Base-by-base conservation (phyloP, 2,888 invertebrate species). In the Ephialtes manifestator region DNA sequence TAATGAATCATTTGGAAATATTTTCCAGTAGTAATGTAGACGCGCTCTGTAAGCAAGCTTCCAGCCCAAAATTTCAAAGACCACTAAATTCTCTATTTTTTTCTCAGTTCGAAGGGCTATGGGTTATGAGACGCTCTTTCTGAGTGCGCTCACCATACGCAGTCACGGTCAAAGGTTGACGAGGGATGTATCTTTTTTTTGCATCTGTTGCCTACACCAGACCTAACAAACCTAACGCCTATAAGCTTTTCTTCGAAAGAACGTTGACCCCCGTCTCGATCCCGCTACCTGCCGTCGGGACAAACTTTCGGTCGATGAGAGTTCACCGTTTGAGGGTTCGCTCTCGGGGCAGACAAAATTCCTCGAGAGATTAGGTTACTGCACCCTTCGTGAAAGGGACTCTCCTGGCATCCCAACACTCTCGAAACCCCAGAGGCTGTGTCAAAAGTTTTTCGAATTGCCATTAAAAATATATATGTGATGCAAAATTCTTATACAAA, bases 311-410 rank as follows among this genome's bases (percentile, higher is more conserved):
- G 46, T n/a, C 51, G 46, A 67, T 53, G 71, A 58, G 65, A 46
- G 67, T 53, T 31, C 67, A 43, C 31, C 67, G 31, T 55, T 24
- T 43, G 51, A 31, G 68, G 28, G 46, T n/a, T 39, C 10, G n/a
- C 35, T 53, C 43, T 67, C 13, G 55, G n/a, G 43, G 28, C 58
- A 24, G 8, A 28, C 11, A 39, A 81, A 88, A 89, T 89, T 89
- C 87, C 86, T 80, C 20, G 77, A 75, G 51, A 87, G 88, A 90
- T 90, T 90, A 88, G 85, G 86, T 88, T 86, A 81, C 82, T 76
- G 74, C 75, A 71, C 81, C 74, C 74, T 76, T 71, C 58, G 13
- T 60, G 60, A 68, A 53, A 24, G 48, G 24, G 35, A 55, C 63
- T 39, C 58, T 13, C 15, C 4, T 43, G 18, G 46, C 58, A 24